Evolutionary conservation across 2,888 invertebrate species (phyloP).

Genomic region (Hedya salicella): DNA sequence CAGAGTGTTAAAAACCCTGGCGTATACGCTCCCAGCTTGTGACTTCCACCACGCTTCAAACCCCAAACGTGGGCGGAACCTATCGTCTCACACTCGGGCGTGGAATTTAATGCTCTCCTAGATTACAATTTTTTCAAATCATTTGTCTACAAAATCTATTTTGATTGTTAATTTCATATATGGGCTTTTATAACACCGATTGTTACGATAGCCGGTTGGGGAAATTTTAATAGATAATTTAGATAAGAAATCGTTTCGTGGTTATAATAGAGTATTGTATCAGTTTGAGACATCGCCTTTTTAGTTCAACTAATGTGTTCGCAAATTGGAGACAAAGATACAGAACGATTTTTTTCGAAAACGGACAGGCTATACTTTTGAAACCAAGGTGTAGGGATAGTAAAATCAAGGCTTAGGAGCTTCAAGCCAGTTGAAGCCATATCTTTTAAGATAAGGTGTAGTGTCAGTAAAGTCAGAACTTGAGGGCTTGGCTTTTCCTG

Average conservation of each 20-base stretch:
- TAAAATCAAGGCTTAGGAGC: too few relatives aligned
- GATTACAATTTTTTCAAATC: slow-evolving; percentile 76
- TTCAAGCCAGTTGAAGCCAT: too few relatives aligned
- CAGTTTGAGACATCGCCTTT: background rate
- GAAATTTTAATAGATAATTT: slow-evolving; percentile 17
- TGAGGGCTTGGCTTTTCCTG: too few relatives aligned
- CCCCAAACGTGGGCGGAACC: slow-evolving; percentile 60
- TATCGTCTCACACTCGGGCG: slow-evolving; percentile 66
- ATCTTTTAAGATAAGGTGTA: too few relatives aligned
- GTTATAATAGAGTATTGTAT: background rate
- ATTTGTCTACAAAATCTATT: slow-evolving; percentile 69
- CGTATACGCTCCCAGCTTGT: slow-evolving; percentile 50
- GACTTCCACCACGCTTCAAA: slow-evolving; percentile 44
- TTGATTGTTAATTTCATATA: slow-evolving; percentile 57
- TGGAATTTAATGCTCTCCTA: slow-evolving; percentile 68
- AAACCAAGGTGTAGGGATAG: too few relatives aligned
- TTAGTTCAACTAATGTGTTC: too few relatives aligned
- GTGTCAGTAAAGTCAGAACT: too few relatives aligned
- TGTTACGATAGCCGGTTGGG: slow-evolving; percentile 15
- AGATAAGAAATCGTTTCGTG: slow-evolving; percentile 16
- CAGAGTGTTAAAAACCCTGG: background rate
- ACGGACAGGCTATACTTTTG: too few relatives aligned
- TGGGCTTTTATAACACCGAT: slow-evolving; percentile 33
- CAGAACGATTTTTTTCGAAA: too few relatives aligned
- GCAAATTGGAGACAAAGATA: too few relatives aligned